A percentile compares a stretch with the other conserved stretches of the same genome.
Evolutionary conservation across 2,888 invertebrate genomes (phyloP).

Genomic region (Spodoptera exigua): DNA sequence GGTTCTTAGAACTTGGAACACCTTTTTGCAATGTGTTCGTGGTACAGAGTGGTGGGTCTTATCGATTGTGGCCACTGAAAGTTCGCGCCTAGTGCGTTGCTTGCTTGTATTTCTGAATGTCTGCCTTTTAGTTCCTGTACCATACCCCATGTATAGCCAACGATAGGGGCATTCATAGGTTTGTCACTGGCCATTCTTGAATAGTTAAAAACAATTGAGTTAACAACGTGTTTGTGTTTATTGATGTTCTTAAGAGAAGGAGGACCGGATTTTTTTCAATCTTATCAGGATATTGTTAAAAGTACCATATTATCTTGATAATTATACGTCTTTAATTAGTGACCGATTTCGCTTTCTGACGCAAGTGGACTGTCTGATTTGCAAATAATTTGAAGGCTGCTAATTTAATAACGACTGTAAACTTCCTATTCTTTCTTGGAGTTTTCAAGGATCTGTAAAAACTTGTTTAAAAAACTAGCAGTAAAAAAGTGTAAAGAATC

Average conservation of each 20-base stretch:
- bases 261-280: constrained; percentile 25
- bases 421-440: no score
- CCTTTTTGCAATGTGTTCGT: constrained; percentile 26
- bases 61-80: constrained; percentile 14
- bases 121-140: no score
- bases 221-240: constrained; percentile 11
- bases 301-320: constrained; percentile 38
- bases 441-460: no score
- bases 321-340: constrained; percentile 42
- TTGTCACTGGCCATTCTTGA: no score
- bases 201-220: no score
- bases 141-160: no score
- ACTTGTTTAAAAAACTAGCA: no score
- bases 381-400: constrained; percentile 2
- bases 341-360: constrained; percentile 43
- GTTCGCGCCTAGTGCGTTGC: constrained; percentile 7
- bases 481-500: no score
- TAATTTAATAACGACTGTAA: background rate
- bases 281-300: constrained; percentile 40
- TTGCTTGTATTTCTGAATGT: background rate
- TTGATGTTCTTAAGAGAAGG: constrained; percentile 14
- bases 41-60: constrained; percentile 3
- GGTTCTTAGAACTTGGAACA: constrained; percentile 40
- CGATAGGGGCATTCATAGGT: no score
- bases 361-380: constrained; percentile 15